phyloP scores from a whole-genome alignment of 2,113 vertebrate genomes.

The Colistium nudipinnis region DNA sequence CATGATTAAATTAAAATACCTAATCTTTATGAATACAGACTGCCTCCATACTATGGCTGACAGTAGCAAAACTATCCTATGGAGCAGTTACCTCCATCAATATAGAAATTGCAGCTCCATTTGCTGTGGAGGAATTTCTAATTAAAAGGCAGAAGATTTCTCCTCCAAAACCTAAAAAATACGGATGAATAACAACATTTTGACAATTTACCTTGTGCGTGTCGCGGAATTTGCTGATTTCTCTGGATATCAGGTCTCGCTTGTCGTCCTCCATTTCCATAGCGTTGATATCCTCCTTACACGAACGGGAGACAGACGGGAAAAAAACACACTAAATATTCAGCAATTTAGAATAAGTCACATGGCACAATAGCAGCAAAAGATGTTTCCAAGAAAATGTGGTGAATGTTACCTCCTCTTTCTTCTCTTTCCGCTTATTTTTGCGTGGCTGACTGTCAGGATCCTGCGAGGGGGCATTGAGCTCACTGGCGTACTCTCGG shows the following conservation, averaged over 20 bases:
- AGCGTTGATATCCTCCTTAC: constrained; percentile 96
- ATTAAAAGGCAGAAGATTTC: constrained; percentile 36
- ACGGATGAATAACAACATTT: constrained; percentile 32
- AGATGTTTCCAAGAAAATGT: background rate
- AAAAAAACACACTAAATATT: constrained; percentile 43
- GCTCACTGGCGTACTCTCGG: constrained; percentile 95
- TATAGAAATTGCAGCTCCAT: constrained; percentile 28
- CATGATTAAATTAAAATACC: constrained; percentile 2
- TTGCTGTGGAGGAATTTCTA: constrained; percentile 40
- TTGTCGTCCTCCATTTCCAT: constrained; percentile 99
- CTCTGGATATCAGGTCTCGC: constrained; percentile 99
- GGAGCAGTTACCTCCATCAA: constrained; percentile 20
- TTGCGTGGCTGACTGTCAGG: constrained; percentile 94
- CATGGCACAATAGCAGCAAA: background rate
- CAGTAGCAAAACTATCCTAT: constrained; percentile 25
- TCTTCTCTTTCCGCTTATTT: constrained; percentile 98
- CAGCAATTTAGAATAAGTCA: background rate
- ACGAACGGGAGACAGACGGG: constrained; percentile 8
- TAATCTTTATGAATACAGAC: constrained; percentile 18
- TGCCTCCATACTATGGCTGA: constrained; percentile 17
- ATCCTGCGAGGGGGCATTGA: constrained; percentile 94
- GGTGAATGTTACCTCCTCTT: constrained; percentile 89
- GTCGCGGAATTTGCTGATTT: constrained; percentile 99
- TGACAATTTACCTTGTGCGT: constrained; percentile 96
- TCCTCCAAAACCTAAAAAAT: constrained; percentile 34